These are phyloP conservation scores for Diarsia rubi DNA, from an alignment of 2,888 invertebrate genomes.

Conservation along the genomic window DNA sequence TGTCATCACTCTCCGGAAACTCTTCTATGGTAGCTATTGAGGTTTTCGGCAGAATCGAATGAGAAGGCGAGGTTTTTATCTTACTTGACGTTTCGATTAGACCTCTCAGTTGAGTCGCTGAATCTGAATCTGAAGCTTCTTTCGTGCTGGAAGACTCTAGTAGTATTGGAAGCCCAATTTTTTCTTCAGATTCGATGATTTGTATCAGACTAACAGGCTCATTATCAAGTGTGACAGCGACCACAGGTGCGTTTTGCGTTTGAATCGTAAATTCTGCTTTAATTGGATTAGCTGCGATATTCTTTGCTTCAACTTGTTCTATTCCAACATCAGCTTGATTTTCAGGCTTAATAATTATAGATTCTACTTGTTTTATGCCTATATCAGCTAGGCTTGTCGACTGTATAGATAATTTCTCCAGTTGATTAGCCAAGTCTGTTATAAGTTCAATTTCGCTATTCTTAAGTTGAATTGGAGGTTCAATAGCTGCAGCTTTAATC, in stretches of 20 bases:
- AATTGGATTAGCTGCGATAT: not conserved
- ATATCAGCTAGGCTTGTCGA: conserved; percentile 45
- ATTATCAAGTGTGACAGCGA: not conserved
- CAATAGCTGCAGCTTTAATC: not conserved
- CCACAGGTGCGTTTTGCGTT: not conserved
- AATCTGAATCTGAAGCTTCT: conserved; percentile 5
- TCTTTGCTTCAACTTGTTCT: not conserved
- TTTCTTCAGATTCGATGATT: conserved; percentile 25
- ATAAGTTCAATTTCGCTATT: not conserved
- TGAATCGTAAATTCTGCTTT: conserved; percentile 19
- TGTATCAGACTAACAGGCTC: conserved; percentile 43
- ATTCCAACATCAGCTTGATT: conserved; percentile 32
- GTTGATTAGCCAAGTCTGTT: conserved; percentile 3
- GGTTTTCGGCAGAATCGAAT: conserved; percentile 44
- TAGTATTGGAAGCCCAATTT: conserved; percentile 46
- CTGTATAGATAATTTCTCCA: conserved; percentile 3
- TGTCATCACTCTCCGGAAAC: conserved; percentile 46
- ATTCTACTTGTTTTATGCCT: conserved; percentile 19
- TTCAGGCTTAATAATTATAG: conserved; percentile 1
- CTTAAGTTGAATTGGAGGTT: conserved; percentile 21
- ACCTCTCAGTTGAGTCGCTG: conserved; percentile 43
- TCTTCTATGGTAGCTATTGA: conserved; percentile 53
- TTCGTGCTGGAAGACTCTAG: conserved; percentile 43
- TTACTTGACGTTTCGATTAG: conserved; percentile 45
- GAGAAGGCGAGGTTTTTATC: conserved; percentile 43